Evolutionary conservation across 2,888 invertebrate genomes (phyloP).

Genomic region (Eupithecia tripunctaria): DNA sequence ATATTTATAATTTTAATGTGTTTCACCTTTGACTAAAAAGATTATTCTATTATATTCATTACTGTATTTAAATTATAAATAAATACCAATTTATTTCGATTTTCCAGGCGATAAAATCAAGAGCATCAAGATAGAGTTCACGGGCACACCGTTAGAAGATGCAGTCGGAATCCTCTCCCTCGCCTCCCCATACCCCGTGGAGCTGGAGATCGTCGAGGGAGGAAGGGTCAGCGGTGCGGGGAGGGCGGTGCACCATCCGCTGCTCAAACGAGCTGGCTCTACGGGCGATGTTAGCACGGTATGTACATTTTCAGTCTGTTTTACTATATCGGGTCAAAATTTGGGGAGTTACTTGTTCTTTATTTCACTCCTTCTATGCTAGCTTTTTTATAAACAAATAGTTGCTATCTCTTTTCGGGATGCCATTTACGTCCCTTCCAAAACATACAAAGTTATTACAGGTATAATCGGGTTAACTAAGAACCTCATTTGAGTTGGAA

Average conservation of each 20-base stretch:
- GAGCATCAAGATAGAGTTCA: conserved; percentile 93
- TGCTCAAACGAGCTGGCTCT: conserved; percentile 91
- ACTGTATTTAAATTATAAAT: not conserved
- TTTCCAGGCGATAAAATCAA: conserved; percentile 92
- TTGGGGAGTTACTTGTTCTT: not conserved
- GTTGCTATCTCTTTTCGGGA: no score
- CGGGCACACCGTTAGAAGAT: conserved; percentile 95
- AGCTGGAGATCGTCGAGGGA: conserved; percentile 88
- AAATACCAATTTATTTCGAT: not conserved
- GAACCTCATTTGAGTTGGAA: no score
- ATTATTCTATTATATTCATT: no score
- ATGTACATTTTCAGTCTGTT: conserved; percentile 39
- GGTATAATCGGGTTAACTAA: no score
- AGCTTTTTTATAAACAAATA: no score
- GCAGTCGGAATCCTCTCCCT: conserved; percentile 95
- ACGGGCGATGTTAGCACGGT: conserved; percentile 90
- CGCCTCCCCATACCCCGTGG: conserved; percentile 95
- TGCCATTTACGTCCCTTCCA: no score
- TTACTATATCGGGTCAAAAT: not conserved
- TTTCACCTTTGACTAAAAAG: no score
- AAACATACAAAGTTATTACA: no score
- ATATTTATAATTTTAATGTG: no score
- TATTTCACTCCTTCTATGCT: not conserved
- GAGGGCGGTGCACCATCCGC: conserved; percentile 88
- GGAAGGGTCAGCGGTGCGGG: conserved; percentile 73